Evolutionary conservation across 2,113 vertebrate genomes (phyloP).

Genomic region (Diadophis punctatus): DNA sequence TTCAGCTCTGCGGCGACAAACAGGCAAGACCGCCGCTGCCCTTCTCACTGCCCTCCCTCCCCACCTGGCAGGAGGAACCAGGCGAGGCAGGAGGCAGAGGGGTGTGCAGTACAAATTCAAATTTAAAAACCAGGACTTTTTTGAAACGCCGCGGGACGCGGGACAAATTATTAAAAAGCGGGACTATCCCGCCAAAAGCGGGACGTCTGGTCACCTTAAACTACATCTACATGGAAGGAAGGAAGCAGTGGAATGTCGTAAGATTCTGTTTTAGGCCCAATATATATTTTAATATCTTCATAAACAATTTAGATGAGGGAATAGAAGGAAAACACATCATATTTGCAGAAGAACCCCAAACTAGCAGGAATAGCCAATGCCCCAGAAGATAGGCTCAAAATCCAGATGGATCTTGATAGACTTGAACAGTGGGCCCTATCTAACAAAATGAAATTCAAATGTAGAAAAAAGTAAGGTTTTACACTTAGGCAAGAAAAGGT

Average conservation of each 20-base stretch:
- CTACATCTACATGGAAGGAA: not conserved
- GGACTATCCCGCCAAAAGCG: no score
- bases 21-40: no score
- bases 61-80: no score
- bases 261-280: not conserved
- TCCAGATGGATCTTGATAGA: not conserved
- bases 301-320: not conserved
- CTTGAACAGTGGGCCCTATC: not conserved
- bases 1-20: no score
- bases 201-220: no score
- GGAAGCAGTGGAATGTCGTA: not conserved
- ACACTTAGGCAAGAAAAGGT: not conserved
- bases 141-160: no score
- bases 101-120: no score
- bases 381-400: not conserved
- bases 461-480: not conserved
- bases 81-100: no score
- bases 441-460: not conserved
- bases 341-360: not conserved
- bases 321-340: not conserved
- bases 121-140: no score
- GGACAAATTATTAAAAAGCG: no score
- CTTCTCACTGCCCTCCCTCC: no score
- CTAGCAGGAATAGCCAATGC: not conserved
- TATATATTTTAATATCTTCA: not conserved